These are phyloP conservation scores for Diglossa brunneiventris DNA, from an alignment of 2,113 vertebrate genomes.

Conservation along the genomic window DNA sequence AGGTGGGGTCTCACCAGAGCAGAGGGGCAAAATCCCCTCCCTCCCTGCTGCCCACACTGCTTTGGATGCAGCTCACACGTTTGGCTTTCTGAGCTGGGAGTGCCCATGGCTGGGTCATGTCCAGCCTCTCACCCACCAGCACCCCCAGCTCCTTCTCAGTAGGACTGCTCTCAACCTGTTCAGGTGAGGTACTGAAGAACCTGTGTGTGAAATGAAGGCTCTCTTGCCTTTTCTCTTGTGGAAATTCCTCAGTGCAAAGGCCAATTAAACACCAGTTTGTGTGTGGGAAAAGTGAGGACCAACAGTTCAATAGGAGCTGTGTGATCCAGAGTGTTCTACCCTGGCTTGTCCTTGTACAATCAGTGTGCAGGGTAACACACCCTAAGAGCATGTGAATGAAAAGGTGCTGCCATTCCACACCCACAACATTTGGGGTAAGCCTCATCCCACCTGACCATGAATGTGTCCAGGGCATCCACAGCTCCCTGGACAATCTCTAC, in stretches of 20 bases:
- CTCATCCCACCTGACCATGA: neutral
- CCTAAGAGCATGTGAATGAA: neutral
- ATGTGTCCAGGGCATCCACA: neutral
- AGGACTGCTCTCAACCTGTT: neutral
- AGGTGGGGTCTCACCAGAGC: neutral
- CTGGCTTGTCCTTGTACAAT: rapidly evolving
- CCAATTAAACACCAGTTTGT: neutral
- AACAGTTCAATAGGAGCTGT: neutral
- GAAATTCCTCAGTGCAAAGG: neutral
- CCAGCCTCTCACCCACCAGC: neutral
- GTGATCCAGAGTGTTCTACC: rapidly evolving
- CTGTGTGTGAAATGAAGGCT: neutral
- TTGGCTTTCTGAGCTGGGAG: neutral
- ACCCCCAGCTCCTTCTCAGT: rapidly evolving
- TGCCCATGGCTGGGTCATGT: neutral
- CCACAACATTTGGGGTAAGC: neutral
- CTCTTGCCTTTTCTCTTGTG: neutral
- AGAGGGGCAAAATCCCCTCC: neutral
- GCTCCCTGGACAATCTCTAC: neutral
- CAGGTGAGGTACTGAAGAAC: neutral
- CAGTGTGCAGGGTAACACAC: neutral
- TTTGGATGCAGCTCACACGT: neutral
- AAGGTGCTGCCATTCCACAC: neutral
- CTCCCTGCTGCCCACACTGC: rapidly evolving
- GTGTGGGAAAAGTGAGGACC: neutral